These are phyloP conservation scores for Petrocephalus schoutedeni DNA, from an alignment of 2,797 vertebrate genomes.

Conservation along the genomic window DNA sequence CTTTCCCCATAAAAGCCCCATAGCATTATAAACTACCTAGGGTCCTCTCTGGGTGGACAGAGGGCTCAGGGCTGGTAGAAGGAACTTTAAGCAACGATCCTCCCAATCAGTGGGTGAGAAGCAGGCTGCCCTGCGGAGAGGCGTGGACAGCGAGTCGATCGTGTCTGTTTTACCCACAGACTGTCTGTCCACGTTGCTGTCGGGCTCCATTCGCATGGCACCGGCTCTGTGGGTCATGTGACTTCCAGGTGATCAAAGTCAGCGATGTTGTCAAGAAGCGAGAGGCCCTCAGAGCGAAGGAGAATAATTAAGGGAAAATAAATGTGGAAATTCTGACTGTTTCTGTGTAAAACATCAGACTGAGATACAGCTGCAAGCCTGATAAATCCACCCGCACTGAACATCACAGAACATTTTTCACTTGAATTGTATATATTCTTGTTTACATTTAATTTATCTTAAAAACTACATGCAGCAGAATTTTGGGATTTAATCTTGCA, in stretches of 20 bases:
- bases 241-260: conserved; percentile 49
- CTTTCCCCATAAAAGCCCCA: neutral
- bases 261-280: conserved; percentile 42
- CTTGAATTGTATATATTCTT: neutral
- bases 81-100: neutral
- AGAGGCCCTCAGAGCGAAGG: neutral
- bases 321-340: conserved; percentile 36
- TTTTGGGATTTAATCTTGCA: neutral
- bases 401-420: neutral
- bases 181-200: conserved; percentile 45
- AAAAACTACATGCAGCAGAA: neutral
- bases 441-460: neutral
- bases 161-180: conserved; percentile 15
- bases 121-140: neutral
- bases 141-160: neutral
- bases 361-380: conserved; percentile 21
- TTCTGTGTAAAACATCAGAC: conserved; percentile 37
- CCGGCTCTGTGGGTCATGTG: conserved; percentile 48
- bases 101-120: neutral
- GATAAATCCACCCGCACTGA: conserved; percentile 35
- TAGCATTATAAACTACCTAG: neutral
- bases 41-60: neutral
- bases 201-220: conserved; percentile 47
- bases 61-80: neutral
- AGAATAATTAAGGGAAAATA: conserved; percentile 33